phyloP scores from a whole-genome alignment of 2,113 vertebrate species.

The Andinoacara biseriatus region DNA sequence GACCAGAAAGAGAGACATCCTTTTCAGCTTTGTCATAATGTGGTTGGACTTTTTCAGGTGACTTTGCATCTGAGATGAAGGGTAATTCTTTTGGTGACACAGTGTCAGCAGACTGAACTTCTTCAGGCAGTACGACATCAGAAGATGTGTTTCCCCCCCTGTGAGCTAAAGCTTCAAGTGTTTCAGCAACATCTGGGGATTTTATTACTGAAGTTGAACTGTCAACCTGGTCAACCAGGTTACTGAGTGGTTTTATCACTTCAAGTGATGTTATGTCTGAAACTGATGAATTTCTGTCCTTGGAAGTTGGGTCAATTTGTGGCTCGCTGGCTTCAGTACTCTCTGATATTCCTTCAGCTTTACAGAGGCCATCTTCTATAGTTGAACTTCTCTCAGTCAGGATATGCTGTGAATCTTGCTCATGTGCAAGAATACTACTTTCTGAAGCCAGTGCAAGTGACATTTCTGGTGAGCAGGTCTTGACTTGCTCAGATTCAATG shows the following conservation, averaged over 20 bases:
- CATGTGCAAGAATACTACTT: not conserved
- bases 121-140: not conserved
- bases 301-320: not conserved
- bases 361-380: not conserved
- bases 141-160: conserved; percentile 8
- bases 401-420: conserved; percentile 1
- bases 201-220: not conserved
- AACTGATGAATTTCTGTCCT: not conserved
- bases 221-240: not conserved
- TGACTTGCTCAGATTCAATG: conserved; percentile 19
- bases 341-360: conserved; percentile 7
- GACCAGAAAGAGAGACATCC: not conserved
- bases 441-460: not conserved
- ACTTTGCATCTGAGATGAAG: conserved; percentile 12
- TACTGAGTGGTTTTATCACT: not conserved
- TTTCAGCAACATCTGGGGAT: not conserved
- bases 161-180: not conserved
- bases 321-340: not conserved
- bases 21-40: conserved; percentile 4
- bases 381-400: conserved; percentile 9
- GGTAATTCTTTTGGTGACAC: conserved; percentile 4
- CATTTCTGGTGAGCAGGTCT: conserved; percentile 14
- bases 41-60: conserved; percentile 2
- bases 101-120: not conserved
- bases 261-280: conserved; percentile 5